Evolutionary conservation across 2,113 vertebrate genomes (phyloP).

Genomic region (Poeciliopsis retropinna): DNA sequence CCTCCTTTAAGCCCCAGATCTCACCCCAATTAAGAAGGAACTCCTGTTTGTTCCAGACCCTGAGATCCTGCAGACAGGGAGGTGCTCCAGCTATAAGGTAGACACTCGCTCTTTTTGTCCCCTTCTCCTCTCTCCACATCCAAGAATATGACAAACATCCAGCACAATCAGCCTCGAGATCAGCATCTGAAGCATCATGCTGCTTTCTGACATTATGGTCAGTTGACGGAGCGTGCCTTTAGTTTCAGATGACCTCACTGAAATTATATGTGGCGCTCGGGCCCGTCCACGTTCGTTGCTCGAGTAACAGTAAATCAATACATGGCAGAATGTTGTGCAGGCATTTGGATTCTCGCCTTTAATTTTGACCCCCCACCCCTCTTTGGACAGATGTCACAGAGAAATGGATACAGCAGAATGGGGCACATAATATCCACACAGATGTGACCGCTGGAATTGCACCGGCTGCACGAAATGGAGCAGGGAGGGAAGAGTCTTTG

Average conservation of each 20-base stretch:
- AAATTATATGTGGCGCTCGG: conserved; percentile 46
- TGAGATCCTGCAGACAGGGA: conserved; percentile 67
- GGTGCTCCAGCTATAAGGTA: conserved; percentile 52
- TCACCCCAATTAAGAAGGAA: conserved; percentile 84
- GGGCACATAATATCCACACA: conserved; percentile 63
- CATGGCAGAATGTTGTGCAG: conserved; percentile 62
- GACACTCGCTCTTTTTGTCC: conserved; percentile 22
- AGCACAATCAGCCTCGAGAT: background rate
- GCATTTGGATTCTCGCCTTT: conserved; percentile 66
- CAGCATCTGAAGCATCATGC: conserved; percentile 11
- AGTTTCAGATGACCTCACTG: conserved; percentile 55
- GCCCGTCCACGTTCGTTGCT: conserved; percentile 54
- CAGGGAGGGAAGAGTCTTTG: conserved; percentile 24
- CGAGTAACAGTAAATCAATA: conserved; percentile 75
- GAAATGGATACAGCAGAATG: conserved; percentile 72
- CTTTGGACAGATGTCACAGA: conserved; percentile 74
- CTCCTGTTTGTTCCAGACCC: conserved; percentile 78
- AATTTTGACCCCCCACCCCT: conserved; percentile 24
- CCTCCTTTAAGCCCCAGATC: conserved; percentile 77
- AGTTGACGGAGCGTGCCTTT: conserved; percentile 40
- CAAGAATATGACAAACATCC: background rate
- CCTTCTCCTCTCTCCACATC: conserved; percentile 7
- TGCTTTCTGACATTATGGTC: conserved; percentile 18
- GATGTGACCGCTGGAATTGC: conserved; percentile 59
- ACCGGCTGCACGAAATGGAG: conserved; percentile 23